Base-by-base conservation (phyloP, 2,888 invertebrate genomes). In the Ornithoptera priamus region DNA sequence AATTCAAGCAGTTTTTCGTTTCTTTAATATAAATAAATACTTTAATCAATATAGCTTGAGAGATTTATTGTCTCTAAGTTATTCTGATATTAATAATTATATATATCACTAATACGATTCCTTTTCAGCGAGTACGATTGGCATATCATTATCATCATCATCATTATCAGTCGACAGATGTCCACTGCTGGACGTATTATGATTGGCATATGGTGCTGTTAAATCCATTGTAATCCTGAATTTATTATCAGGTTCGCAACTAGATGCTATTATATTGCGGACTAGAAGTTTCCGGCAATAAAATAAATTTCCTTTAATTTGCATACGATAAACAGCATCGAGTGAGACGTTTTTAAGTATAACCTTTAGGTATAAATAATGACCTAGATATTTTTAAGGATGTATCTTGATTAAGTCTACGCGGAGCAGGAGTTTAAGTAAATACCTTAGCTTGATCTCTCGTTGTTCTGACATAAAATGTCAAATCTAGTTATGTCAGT, bases 201-300 rank as follows among this genome's bases (percentile, higher is more conserved):
- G 78, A 74, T 81, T 80, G 68, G 80, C 84, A 85, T 85, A 86
- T 86, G 85, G 82, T 81, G 81, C 76, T 77, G 72, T 74, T 75
- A 82, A 85, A 87, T 81, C 83, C 85, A 73, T 75, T 80, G 81
- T 85, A 84, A 86, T 85, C 85, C 86, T 75, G 81, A 85, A 86
- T 88, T 88, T 87, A 87, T 87, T 87, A 87, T 86, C 85, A 85
- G 86, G 63, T 87, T 85, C 85, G 85, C 85, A 79, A 81, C 84
- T 82, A 81, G 85, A 82, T 78, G 77, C 77, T 74, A 81, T 76
- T 78, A 78, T 78, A 74, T 75, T 81, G 82, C 81, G 82, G 83
- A 84, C 77, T 81, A 75, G 68, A 63, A 63, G 50, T 42, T 30
- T 50, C 59, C 57, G 36, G 17, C 63, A 12, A 24, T 50, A 24